These are phyloP conservation scores for Spodoptera litura DNA, from an alignment of 1,140 invertebrate species.

Conservation along the genomic window DNA sequence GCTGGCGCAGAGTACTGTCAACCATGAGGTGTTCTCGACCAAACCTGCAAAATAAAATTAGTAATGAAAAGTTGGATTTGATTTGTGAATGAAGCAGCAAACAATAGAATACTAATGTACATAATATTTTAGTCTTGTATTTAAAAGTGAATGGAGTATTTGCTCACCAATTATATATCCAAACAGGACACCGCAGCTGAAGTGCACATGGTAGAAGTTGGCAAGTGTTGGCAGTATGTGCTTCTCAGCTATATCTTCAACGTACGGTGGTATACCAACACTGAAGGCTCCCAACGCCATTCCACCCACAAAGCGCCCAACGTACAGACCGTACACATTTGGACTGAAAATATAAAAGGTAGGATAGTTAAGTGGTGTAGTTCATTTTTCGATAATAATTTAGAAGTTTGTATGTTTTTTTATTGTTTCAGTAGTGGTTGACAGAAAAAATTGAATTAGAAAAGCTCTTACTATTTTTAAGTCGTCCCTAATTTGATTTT, in stretches of 20 bases:
- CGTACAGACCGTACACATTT: slow-evolving; percentile 84
- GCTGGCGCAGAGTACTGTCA: slow-evolving; percentile 89
- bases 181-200: slow-evolving; percentile 88
- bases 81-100: neutral
- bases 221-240: slow-evolving; percentile 88
- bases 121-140: too few relatives aligned
- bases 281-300: slow-evolving; percentile 88
- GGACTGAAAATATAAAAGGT: slow-evolving; percentile 60
- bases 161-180: slow-evolving; percentile 88
- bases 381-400: too few relatives aligned
- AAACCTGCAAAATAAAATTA: slow-evolving; percentile 85
- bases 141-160: neutral
- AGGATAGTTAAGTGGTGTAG: too few relatives aligned
- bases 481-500: too few relatives aligned
- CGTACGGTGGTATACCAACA: slow-evolving; percentile 88
- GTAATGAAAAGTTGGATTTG: neutral
- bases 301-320: slow-evolving; percentile 89
- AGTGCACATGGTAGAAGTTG: slow-evolving; percentile 89
- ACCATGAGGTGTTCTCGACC: slow-evolving; percentile 85
- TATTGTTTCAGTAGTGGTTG: too few relatives aligned
- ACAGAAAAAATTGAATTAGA: too few relatives aligned
- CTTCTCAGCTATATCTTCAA: slow-evolving; percentile 89
- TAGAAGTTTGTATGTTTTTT: too few relatives aligned
- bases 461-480: too few relatives aligned
- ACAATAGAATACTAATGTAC: neutral